Evolutionary conservation across 2,888 invertebrate species (phyloP).

Genomic region (Leuctra nigra): DNA sequence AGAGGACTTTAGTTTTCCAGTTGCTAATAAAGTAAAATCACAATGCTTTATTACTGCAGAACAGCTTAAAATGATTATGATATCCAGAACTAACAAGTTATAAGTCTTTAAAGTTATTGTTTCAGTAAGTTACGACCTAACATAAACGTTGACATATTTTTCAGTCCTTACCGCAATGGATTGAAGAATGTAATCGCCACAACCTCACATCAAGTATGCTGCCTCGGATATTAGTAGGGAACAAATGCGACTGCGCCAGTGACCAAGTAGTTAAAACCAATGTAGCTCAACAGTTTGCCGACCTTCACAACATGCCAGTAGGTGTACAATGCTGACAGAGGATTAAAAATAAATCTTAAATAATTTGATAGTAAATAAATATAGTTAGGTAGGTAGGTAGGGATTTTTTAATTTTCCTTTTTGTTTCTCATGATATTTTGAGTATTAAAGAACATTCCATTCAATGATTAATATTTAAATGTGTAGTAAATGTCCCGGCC

Average conservation of each 20-base stretch:
- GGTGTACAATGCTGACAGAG: no score
- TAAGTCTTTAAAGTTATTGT: no score
- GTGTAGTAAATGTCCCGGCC: no score
- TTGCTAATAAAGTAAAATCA: not conserved
- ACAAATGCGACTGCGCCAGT: conserved; percentile 66
- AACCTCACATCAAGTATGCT: conserved; percentile 49
- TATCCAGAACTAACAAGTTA: no score
- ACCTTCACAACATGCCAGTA: conserved; percentile 65
- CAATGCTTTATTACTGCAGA: not conserved
- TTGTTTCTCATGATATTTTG: not conserved
- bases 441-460: not conserved
- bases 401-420: no score
- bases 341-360: no score
- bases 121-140: no score
- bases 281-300: conserved; percentile 65
- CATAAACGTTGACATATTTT: no score
- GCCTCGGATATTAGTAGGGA: conserved; percentile 70
- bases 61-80: no score
- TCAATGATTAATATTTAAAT: not conserved
- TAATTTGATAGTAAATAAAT: no score
- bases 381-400: no score
- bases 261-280: conserved; percentile 58
- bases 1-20: no score
- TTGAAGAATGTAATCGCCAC: conserved; percentile 65
- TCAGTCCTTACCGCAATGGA: conserved; percentile 62